These are phyloP conservation scores for Ichneumon xanthorius DNA, from an alignment of 2,888 invertebrate species.

Conservation along the genomic window DNA sequence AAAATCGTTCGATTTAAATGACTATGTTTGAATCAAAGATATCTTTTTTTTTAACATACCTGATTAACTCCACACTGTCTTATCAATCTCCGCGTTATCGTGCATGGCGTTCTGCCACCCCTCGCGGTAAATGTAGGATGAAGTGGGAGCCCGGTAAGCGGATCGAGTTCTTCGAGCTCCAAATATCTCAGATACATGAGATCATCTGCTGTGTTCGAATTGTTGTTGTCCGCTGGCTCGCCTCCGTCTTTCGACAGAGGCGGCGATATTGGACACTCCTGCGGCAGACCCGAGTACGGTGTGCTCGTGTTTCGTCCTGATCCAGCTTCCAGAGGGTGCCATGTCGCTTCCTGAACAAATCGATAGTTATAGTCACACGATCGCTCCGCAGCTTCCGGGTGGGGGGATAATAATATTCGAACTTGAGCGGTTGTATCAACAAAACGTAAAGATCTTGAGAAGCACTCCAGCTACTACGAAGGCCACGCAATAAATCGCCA, in stretches of 20 bases:
- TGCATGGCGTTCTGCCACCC: conserved; percentile 93
- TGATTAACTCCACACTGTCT: conserved; percentile 80
- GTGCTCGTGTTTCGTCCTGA: conserved; percentile 84
- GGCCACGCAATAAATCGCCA: conserved; percentile 82
- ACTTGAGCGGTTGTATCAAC: conserved; percentile 70
- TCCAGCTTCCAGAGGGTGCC: conserved; percentile 84
- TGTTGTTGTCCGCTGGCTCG: conserved; percentile 81
- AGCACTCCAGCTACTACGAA: conserved; percentile 82
- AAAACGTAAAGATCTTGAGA: conserved; percentile 80
- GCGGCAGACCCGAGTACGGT: conserved; percentile 79
- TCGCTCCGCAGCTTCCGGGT: background rate
- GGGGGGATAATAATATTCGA: background rate
- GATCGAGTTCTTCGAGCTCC: conserved; percentile 92
- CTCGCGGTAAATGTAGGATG: conserved; percentile 86
- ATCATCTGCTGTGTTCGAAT: conserved; percentile 83
- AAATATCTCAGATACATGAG: conserved; percentile 88
- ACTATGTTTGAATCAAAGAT: background rate
- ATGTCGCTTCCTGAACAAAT: conserved; percentile 82
- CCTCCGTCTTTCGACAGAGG: conserved; percentile 80
- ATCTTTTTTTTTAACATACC: conserved; percentile 71
- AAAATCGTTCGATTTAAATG: background rate
- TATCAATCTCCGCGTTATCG: conserved; percentile 89
- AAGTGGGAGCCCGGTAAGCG: conserved; percentile 86
- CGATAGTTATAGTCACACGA: conserved; percentile 6
- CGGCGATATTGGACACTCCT: conserved; percentile 82